Evolutionary conservation across 2,888 invertebrate species (phyloP), one percentile per base, ranked within the genome.

Genomic region (Tetropium fuscum): DNA sequence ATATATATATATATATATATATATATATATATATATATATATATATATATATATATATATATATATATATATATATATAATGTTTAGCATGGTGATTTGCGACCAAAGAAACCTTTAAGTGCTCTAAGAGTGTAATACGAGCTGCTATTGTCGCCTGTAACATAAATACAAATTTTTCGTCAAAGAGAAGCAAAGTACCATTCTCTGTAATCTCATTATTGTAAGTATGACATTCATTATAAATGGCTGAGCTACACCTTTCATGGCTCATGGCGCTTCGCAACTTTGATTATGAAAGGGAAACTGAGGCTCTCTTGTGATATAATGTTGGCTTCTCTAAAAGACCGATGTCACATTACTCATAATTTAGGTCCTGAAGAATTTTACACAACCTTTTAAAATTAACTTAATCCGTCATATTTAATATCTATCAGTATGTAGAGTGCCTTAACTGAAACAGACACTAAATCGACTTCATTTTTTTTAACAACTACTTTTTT

Each of bases 211-310:
- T 51, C 51, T 40, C 51, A 51, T 51, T 51, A 51, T 51, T 40
- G 27, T 40, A 51, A 51, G 51, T 51, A 51, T 51, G 51, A 40
- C 51, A 40, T 51, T 27, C 51, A 51, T 51, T 51, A 51, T 40
- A 25, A 51, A 40, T 25, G 27, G 25, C 40, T 40, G 51, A 51
- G 51, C 40, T 51, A 51, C 40, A 40, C 51, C 51, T 51, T 51
- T 51, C 51, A 51, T 25, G 51, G 51, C 27, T 51, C 51, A 40
- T 51, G 40, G 40, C 38, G 38, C 11, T 8, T n/a, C 38, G 40
- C 27, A 25, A 22, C 40, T 49, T 38, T 51, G 51, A 40, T 40
- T 51, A 40, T 18, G 51, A 51, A 48, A 51, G 51, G 40, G 51
- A 51, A 40, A 40, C 51, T 51, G 51, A 51, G 51, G 27, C 25